Evolutionary conservation across 2,797 vertebrate species (phyloP).

Genomic region (Urocyon cinereoargenteus): DNA sequence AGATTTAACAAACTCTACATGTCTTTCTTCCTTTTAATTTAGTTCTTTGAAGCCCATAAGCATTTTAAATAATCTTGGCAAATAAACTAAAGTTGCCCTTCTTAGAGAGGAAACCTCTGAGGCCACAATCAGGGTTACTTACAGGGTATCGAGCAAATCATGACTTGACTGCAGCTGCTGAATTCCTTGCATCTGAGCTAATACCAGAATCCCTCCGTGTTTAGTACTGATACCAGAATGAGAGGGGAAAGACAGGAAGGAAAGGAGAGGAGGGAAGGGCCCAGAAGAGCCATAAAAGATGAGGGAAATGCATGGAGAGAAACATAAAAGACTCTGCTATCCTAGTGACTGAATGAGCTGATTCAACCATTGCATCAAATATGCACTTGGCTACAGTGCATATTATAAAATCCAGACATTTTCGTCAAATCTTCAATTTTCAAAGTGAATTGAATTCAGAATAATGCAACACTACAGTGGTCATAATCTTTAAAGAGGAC

Average conservation of each 20-base stretch:
- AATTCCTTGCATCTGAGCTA: slow-evolving; percentile 74
- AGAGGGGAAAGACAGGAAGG: fast-evolving
- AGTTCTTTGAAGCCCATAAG: background rate
- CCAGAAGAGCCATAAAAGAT: background rate
- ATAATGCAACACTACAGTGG: background rate
- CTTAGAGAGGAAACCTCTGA: slow-evolving; percentile 73
- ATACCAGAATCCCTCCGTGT: slow-evolving; percentile 70
- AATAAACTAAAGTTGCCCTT: slow-evolving; percentile 71
- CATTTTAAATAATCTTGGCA: slow-evolving; percentile 45
- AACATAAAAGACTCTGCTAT: slow-evolving; percentile 63
- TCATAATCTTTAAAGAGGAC: background rate
- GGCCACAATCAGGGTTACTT: slow-evolving; percentile 75
- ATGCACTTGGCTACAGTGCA: background rate
- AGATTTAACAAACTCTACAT: background rate
- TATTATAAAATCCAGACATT: slow-evolving; percentile 42
- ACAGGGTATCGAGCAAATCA: slow-evolving; percentile 25
- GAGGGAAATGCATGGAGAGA: slow-evolving; percentile 17
- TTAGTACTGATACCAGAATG: slow-evolving; percentile 34
- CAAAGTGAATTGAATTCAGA: slow-evolving; percentile 34
- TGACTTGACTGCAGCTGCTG: slow-evolving; percentile 71
- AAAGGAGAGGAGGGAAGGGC: no score
- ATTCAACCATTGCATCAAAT: slow-evolving; percentile 70
- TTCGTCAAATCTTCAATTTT: background rate
- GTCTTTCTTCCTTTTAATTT: background rate
- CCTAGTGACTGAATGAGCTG: slow-evolving; percentile 39